Evolutionary conservation across 2,113 vertebrate species (phyloP), one percentile per base, ranked within the genome.

Genomic region (Lamprologus callipterus): DNA sequence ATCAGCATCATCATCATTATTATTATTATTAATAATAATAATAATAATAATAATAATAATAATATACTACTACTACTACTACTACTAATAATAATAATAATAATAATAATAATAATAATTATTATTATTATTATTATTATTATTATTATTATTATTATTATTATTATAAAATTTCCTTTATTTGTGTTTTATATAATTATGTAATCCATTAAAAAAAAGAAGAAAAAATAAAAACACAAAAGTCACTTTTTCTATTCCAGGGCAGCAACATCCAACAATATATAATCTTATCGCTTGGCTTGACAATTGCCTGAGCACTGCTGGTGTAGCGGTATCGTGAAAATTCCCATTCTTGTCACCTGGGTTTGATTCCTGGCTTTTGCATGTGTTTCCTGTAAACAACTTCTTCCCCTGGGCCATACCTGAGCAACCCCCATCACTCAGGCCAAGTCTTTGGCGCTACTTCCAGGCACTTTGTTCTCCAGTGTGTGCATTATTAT

Each of bases 1-100:
- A 45, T 45, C 1, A 45, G 14, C 2, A 42, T 42, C 3, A 42
- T 42, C 0, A 45, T 45, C 0, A 49, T 49, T 1, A 3, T 54
- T 0, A 11, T 8, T 4, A 17, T 47, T 1, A 47, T 49, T 35
- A 35, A 1, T 37, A 10, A 10, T 37, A 37, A 40, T 37, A 5
- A 28, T 28, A 28, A 28, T 26, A 26, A n/a, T n/a, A n/a, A n/a
- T n/a, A n/a, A n/a, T n/a, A 28, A 4, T 26, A 26, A 26, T 26
- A 4, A 26, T 26, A 2, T n/a, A n/a, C n/a, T n/a, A n/a, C n/a
- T n/a, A n/a, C n/a, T n/a, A n/a, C n/a, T n/a, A n/a, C n/a, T n/a
- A n/a, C n/a, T n/a, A n/a, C n/a, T n/a, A n/a, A n/a, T n/a, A n/a
- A n/a, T n/a, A n/a, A n/a, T n/a, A n/a, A n/a, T n/a, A n/a, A n/a